A percentile compares a stretch with the other conserved stretches of the same genome.
phyloP scores from a whole-genome alignment of 1,140 invertebrate genomes.

The Portunus trituberculatus region DNA sequence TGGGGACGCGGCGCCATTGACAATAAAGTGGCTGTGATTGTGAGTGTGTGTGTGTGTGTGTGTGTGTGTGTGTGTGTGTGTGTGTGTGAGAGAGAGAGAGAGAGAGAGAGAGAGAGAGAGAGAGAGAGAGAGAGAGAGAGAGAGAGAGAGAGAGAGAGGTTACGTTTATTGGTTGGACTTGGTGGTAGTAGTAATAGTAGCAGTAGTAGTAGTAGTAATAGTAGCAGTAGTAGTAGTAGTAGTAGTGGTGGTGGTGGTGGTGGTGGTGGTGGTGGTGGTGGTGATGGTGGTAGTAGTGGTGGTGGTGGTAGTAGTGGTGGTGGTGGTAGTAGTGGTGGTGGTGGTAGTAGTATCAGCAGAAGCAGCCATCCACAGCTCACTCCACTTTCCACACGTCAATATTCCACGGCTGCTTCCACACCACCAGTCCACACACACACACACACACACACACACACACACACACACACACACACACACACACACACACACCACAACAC shows the following conservation, averaged over 20 bases:
- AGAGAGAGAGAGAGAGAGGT: no score
- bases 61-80: conserved; percentile 80
- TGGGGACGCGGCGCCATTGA: conserved; percentile 84
- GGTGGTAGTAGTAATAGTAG: neutral
- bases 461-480: no score
- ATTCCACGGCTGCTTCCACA: no score
- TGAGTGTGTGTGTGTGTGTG: conserved; percentile 41
- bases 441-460: no score
- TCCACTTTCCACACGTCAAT: no score
- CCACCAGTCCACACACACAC: no score
- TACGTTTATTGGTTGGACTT: neutral
- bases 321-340: neutral
- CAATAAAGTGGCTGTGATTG: conserved; percentile 83
- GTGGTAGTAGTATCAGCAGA: neutral
- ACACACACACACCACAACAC: no score
- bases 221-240: conserved; percentile 4
- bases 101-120: neutral
- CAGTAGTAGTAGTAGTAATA: conserved; percentile 6
- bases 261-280: neutral
- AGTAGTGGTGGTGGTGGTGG: neutral
- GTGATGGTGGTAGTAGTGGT: neutral
- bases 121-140: neutral
- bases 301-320: neutral
- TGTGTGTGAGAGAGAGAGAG: conserved; percentile 43
- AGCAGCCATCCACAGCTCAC: no score